Conservation (phyloP, 2,797 vertebrate genomes). For the Rhincodon typus region DNA sequence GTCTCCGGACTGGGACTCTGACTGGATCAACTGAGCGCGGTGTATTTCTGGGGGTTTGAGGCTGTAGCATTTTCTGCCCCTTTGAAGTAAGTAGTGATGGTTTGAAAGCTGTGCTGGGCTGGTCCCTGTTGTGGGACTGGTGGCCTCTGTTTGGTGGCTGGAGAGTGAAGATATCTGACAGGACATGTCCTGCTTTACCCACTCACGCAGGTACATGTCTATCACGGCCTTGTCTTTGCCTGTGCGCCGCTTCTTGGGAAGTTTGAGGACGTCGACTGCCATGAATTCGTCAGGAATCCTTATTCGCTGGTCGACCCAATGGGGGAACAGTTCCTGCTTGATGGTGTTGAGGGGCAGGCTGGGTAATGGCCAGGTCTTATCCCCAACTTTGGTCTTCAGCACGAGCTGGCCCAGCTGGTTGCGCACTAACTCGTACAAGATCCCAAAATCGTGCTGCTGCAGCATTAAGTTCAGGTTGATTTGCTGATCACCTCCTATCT, state of each 20-base stretch:
- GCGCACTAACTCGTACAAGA: constrained; percentile 40
- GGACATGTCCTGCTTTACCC: constrained; percentile 40
- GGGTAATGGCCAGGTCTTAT: constrained; percentile 39
- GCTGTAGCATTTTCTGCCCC: background rate
- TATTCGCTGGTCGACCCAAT: constrained; percentile 22
- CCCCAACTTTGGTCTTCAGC: constrained; percentile 36
- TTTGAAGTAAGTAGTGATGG: no score
- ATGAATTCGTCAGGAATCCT: constrained; percentile 45
- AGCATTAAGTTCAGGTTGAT: constrained; percentile 38
- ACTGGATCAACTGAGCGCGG: background rate
- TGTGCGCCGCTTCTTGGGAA: constrained; percentile 41
- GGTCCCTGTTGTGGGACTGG: no score
- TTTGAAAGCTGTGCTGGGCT: rapidly evolving
- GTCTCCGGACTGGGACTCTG: no score
- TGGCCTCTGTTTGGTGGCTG: background rate
- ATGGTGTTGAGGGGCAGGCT: constrained; percentile 46
- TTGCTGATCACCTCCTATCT: constrained; percentile 38
- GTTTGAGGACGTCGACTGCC: constrained; percentile 20
- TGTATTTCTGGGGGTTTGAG: background rate
- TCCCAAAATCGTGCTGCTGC: constrained; percentile 40
- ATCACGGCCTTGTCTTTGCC: constrained; percentile 41
- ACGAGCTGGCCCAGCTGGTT: rapidly evolving
- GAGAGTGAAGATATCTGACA: background rate
- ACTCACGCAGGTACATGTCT: constrained; percentile 46
- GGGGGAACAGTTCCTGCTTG: constrained; percentile 40